Conservation (phyloP, 2,113 vertebrate species). For the Chunga burmeisteri region DNA sequence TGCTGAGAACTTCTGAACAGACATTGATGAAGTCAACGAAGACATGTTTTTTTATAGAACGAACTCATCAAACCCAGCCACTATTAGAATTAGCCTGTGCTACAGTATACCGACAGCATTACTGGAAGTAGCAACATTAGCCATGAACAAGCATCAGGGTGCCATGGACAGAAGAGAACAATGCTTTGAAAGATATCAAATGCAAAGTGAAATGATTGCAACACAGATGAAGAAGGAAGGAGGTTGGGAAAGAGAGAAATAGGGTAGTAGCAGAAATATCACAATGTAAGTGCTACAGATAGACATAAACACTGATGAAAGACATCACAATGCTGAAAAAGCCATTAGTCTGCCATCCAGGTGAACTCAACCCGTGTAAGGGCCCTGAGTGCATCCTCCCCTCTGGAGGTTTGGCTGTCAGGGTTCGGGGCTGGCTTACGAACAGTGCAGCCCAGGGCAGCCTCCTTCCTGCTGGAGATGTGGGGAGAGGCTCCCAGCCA, state of each 20-base stretch:
- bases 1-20: not conserved
- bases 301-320: not conserved
- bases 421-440: not conserved
- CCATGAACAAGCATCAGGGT: not conserved
- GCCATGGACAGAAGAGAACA: not conserved
- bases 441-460: rapidly evolving
- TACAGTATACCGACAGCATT: not conserved
- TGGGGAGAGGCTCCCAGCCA: not conserved
- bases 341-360: not conserved
- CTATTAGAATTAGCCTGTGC: not conserved
- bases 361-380: not conserved
- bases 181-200: not conserved
- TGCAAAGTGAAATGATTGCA: not conserved
- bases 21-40: not conserved
- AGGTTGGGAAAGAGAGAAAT: not conserved
- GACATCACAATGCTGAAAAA: not conserved
- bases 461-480: not conserved
- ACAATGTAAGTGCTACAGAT: not conserved
- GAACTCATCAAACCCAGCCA: not conserved
- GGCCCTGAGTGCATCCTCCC: not conserved
- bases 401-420: not conserved
- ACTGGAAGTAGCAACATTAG: not conserved
- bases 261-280: not conserved
- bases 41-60: not conserved
- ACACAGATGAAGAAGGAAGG: not conserved